Base-by-base conservation (phyloP, 2,113 vertebrate genomes). In the Hyperoodon ampullatus region DNA sequence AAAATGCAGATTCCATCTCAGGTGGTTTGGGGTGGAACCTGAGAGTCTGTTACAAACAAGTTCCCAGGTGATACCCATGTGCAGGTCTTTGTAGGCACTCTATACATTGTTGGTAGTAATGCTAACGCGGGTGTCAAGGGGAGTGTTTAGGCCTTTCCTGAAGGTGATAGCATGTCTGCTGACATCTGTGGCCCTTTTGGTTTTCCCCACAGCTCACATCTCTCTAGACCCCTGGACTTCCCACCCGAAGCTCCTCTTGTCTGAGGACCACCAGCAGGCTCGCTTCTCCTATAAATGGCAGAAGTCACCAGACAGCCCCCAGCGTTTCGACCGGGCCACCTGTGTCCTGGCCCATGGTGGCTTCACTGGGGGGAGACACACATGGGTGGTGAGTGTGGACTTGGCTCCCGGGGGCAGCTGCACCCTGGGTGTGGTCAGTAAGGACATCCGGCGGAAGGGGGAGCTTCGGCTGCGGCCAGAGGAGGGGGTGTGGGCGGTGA, bases 271-370 rank as follows among this genome's bases (percentile, higher is more conserved):
- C 58, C 95, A 16, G 53, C 65, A 68, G 16, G 98, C 92, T 77
- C 91, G 18, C 28, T 98, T 98, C 84, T 98, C 96, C 93, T 97
- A 97, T 92, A 98, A 98, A 61, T 98, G 97, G 98, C 97, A 98
- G 93, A 98, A 71, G 86, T 98, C 97, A 0, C 98, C 96, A 0
- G 87, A 95, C 61, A 90, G 13, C 35, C 93, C 95, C 0, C 92
- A 92, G 35, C 97, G 97, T 68, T 98, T 98, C 44, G 98, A 98
- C 84, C 39, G 97, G 23, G 96, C 92, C 82, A 98, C 96, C 65
- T 98, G 98, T 5, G 97, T 98, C 9, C 97, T 98, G 92, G 97
- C 97, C 19, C 80, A 42, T 0, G 2, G 5, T 4, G 94, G 98
- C 8, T 97, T 97, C 95, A 84, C 93, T 0, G 83, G 2, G 6